phyloP scores from a whole-genome alignment of 2,888 invertebrate genomes.

The Epiblema foenella region DNA sequence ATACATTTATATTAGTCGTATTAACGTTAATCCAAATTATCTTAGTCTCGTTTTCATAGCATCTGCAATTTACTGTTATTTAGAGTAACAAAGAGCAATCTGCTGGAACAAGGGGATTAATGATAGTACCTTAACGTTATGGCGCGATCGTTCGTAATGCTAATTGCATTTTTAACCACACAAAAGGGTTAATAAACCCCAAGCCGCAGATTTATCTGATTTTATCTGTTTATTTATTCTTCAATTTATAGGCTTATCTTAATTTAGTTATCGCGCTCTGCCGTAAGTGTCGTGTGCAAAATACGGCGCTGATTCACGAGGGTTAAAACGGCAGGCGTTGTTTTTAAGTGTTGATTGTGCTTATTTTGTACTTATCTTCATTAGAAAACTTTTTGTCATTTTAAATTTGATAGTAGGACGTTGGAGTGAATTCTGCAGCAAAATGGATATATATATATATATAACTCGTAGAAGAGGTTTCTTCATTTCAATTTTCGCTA shows the following conservation, averaged over 20 bases:
- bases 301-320: too few species aligned
- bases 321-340: too few species aligned
- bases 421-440: too few species aligned
- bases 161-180: constrained; percentile 38
- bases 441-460: too few species aligned
- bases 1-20: too few species aligned
- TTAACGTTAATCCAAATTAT: neutral
- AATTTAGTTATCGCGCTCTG: constrained; percentile 2
- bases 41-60: constrained; percentile 12
- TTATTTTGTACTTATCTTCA: too few species aligned
- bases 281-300: too few species aligned
- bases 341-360: too few species aligned
- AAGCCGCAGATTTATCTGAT: constrained; percentile 32
- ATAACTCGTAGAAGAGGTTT: too few species aligned
- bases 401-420: too few species aligned
- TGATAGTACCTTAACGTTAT: constrained; percentile 30
- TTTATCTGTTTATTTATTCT: constrained; percentile 25
- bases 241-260: neutral
- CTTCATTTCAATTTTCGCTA: too few species aligned
- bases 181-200: constrained; percentile 36
- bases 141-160: constrained; percentile 38
- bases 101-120: constrained; percentile 26
- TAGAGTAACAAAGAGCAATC: constrained; percentile 32
- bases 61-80: constrained; percentile 21
- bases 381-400: too few species aligned